Conservation (phyloP, 2,113 vertebrate genomes). For the Circaetus gallicus region DNA sequence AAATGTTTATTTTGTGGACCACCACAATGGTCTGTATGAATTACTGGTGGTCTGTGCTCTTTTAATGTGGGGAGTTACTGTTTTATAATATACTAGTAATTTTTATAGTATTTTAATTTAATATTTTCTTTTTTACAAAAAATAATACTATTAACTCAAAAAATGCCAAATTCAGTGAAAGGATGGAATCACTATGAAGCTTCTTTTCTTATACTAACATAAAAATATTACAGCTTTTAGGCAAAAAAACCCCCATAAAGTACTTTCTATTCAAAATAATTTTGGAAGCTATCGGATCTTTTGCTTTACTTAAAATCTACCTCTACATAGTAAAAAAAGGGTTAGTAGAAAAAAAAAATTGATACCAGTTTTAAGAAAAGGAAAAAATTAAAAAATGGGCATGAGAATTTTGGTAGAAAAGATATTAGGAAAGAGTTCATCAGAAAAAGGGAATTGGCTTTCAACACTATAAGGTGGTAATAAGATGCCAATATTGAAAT, state of each 20-base stretch:
- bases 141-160: background rate
- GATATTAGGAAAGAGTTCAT: background rate
- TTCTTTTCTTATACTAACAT: background rate
- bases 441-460: background rate
- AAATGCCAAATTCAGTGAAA: background rate
- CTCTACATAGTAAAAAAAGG: fast-evolving
- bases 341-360: background rate
- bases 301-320: background rate
- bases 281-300: background rate
- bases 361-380: background rate
- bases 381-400: background rate
- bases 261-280: background rate
- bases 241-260: background rate
- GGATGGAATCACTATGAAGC: fast-evolving
- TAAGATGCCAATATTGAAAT: background rate
- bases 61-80: background rate
- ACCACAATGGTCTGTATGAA: slow-evolving; percentile 15
- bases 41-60: slow-evolving; percentile 1
- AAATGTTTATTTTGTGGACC: slow-evolving; percentile 48
- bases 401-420: background rate
- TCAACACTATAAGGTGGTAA: background rate
- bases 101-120: background rate
- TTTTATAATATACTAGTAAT: background rate
- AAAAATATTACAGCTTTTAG: background rate
- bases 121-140: background rate